A percentile compares a stretch with the other conserved stretches of the same genome.
These are phyloP conservation scores for Pristionchus pacificus DNA, from an alignment of 1,140 invertebrate genomes.

Conservation along the genomic window DNA sequence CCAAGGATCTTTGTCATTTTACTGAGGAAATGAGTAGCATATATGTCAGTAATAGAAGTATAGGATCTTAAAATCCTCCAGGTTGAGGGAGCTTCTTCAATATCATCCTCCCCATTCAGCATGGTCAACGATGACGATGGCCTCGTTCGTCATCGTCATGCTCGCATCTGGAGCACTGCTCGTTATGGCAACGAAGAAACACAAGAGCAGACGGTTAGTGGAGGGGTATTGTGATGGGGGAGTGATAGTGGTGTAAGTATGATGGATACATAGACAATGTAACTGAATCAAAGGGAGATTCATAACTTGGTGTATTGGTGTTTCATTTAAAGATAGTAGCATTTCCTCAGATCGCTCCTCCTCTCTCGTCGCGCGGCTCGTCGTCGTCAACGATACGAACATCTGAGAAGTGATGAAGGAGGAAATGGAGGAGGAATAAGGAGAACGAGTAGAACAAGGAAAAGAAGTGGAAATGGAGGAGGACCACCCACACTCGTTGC, in stretches of 20 bases:
- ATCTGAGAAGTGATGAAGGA: background rate
- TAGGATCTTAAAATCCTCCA: too few species aligned
- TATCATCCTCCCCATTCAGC: background rate
- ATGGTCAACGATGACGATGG: background rate
- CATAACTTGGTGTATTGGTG: too few species aligned
- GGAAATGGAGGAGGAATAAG: background rate
- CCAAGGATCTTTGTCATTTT: too few species aligned
- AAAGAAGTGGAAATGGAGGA: background rate
- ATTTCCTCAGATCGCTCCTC: background rate
- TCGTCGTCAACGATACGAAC: background rate
- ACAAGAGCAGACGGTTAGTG: background rate
- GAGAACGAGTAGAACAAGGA: background rate
- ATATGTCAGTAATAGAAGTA: too few species aligned
- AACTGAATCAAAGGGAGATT: too few species aligned
- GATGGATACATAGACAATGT: too few species aligned
- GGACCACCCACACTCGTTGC: background rate
- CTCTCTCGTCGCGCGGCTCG: background rate
- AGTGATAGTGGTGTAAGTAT: too few species aligned
- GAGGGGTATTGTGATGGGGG: background rate
- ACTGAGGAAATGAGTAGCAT: too few species aligned
- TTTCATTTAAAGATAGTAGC: too few species aligned
- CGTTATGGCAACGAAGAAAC: background rate
- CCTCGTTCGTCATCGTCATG: background rate
- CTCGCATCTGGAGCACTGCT: background rate
- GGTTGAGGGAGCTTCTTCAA: too few species aligned